A percentile compares a stretch with the other conserved stretches of the same genome.
Evolutionary conservation across 2,797 vertebrate species (phyloP).

Genomic region (Poeciliopsis gracilis): DNA sequence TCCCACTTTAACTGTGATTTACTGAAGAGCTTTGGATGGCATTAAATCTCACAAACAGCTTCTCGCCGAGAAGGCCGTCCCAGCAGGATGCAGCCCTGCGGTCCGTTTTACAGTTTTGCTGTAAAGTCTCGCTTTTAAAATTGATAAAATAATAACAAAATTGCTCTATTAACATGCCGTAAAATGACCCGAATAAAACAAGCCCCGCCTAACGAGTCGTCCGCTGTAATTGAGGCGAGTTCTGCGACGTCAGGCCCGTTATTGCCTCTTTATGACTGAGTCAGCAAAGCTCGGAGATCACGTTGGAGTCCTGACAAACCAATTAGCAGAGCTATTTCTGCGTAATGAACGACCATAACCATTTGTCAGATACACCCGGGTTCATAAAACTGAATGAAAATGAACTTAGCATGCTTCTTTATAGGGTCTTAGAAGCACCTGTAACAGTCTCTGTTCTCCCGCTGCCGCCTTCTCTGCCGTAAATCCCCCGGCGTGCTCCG

Average conservation of each 20-base stretch:
- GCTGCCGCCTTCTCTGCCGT: background rate
- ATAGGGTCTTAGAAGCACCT: conserved; percentile 37
- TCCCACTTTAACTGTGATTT: conserved; percentile 23
- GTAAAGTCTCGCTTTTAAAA: background rate
- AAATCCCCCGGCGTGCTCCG: conserved; percentile 4
- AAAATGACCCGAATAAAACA: conserved; percentile 40
- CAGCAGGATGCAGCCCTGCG: background rate
- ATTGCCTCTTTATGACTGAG: conserved; percentile 58
- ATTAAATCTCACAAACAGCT: conserved; percentile 18
- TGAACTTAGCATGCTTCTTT: conserved; percentile 19
- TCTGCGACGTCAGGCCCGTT: conserved; percentile 50
- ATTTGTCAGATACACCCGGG: conserved; percentile 49
- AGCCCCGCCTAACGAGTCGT: conserved; percentile 36
- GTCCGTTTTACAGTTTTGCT: background rate
- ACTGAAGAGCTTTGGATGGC: conserved; percentile 18
- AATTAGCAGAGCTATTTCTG: conserved; percentile 58
- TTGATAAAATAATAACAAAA: conserved; percentile 21
- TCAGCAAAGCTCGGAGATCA: conserved; percentile 57
- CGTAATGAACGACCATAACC: conserved; percentile 58
- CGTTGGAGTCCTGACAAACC: conserved; percentile 64
- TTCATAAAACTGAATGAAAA: conserved; percentile 49
- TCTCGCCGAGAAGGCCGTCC: background rate
- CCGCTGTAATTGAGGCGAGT: conserved; percentile 45
- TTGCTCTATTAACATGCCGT: conserved; percentile 30
- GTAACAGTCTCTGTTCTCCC: background rate